Evolutionary conservation across 2,888 invertebrate species (phyloP).

Genomic region (Apodemia hepburni): DNA sequence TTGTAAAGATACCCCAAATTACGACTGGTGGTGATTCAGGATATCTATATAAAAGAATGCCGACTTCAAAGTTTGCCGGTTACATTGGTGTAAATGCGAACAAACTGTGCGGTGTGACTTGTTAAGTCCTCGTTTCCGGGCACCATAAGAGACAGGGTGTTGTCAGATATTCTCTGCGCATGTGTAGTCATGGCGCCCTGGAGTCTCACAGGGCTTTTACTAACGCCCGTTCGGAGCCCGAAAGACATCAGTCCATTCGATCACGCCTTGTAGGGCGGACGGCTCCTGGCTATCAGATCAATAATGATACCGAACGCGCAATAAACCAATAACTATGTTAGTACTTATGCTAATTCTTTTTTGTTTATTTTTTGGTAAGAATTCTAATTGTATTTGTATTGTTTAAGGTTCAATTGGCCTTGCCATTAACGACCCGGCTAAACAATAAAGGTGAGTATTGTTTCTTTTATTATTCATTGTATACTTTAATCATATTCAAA

Average conservation of each 20-base stretch:
- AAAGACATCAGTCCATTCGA: constrained; percentile 59
- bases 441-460: constrained; percentile 52
- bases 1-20: background rate
- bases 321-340: constrained; percentile 44
- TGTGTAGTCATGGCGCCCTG: constrained; percentile 68
- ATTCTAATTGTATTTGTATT: constrained; percentile 44
- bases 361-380: constrained; percentile 6
- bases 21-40: background rate
- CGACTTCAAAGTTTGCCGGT: background rate
- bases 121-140: constrained; percentile 74
- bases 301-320: constrained; percentile 42
- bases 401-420: constrained; percentile 55
- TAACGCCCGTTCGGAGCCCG: constrained; percentile 58
- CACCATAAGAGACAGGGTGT: constrained; percentile 65
- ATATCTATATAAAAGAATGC: no score
- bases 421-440: constrained; percentile 42
- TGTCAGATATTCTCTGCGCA: constrained; percentile 72
- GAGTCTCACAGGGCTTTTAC: constrained; percentile 68
- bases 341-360: constrained; percentile 29
- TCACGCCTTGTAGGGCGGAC: constrained; percentile 48
- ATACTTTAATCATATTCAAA: constrained; percentile 4
- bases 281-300: constrained; percentile 32
- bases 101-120: constrained; percentile 64
- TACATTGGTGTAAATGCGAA: constrained; percentile 24
- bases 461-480: constrained; percentile 26